Conservation (phyloP, 1,140 invertebrate genomes). For the Drosophila rhopaloa region DNA sequence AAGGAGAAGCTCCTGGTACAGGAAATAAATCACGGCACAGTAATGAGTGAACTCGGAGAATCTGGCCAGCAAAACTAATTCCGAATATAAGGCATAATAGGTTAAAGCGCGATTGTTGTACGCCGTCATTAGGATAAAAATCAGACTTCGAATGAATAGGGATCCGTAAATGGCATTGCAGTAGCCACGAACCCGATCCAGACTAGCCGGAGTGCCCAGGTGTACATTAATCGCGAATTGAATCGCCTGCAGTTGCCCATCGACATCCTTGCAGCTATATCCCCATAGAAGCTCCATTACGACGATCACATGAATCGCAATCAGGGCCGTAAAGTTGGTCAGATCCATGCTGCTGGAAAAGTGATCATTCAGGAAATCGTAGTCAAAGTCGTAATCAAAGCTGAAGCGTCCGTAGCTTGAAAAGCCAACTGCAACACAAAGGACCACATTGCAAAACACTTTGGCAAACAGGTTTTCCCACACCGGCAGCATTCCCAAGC, state of each 20-base stretch:
- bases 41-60: conserved; percentile 51
- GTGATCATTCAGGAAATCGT: conserved; percentile 20
- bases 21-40: conserved; percentile 19
- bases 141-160: not conserved
- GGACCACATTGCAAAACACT: conserved; percentile 8
- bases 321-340: conserved; percentile 17
- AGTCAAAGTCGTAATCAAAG: conserved; percentile 33
- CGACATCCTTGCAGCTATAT: conserved; percentile 19
- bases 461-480: conserved; percentile 1
- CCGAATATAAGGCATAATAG: conserved; percentile 41
- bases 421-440: not conserved
- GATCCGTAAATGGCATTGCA: conserved; percentile 25
- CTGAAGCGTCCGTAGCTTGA: conserved; percentile 4
- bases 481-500: conserved; percentile 33
- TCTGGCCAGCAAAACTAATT: conserved; percentile 38
- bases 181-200: conserved; percentile 22
- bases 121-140: not conserved
- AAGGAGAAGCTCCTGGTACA: conserved; percentile 46
- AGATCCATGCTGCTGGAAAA: conserved; percentile 50
- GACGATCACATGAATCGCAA: conserved; percentile 11
- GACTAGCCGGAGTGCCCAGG: conserved; percentile 5
- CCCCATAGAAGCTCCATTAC: conserved; percentile 41
- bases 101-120: conserved; percentile 9
- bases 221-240: conserved; percentile 3
- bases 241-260: conserved; percentile 40